These are phyloP conservation scores for Gymnocheta viridis DNA, from an alignment of 2,888 invertebrate genomes.

Conservation along the genomic window DNA sequence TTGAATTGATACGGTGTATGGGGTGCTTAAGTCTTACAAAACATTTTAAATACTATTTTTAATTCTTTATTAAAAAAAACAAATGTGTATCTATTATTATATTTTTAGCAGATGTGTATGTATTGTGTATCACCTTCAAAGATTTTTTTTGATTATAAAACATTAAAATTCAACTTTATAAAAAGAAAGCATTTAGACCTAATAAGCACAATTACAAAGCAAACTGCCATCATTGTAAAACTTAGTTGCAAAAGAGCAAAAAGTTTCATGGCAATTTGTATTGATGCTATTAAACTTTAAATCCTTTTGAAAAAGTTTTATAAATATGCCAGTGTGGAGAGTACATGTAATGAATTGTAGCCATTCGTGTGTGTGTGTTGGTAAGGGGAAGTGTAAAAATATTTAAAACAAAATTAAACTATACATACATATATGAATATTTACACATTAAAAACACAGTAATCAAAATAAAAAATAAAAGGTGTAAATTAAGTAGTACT, in stretches of 20 bases:
- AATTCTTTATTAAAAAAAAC: too few species aligned
- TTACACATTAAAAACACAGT: constrained; percentile 6
- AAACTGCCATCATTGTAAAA: constrained; percentile 42
- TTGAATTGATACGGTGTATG: too few species aligned
- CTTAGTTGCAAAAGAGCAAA: constrained; percentile 1
- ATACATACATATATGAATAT: neutral
- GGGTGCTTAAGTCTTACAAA: too few species aligned
- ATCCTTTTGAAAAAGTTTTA: constrained; percentile 34
- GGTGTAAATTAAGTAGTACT: neutral
- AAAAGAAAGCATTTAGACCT: constrained; percentile 27
- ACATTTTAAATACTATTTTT: too few species aligned
- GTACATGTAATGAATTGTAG: constrained; percentile 7
- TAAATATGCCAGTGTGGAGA: constrained; percentile 15
- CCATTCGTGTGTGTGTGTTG: neutral
- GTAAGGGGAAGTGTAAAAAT: neutral
- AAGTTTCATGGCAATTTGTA: constrained; percentile 3
- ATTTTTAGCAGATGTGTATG: too few species aligned
- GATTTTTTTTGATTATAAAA: constrained; percentile 1
- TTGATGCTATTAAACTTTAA: constrained; percentile 9
- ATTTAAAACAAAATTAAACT: neutral
- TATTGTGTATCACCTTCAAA: neutral
- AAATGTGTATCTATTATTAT: too few species aligned
- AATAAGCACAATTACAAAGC: constrained; percentile 33
- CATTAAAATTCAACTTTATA: constrained; percentile 9
- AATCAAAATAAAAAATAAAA: neutral